These are phyloP conservation scores for Cephus spinipes DNA, from an alignment of 2,888 invertebrate genomes.

Conservation along the genomic window DNA sequence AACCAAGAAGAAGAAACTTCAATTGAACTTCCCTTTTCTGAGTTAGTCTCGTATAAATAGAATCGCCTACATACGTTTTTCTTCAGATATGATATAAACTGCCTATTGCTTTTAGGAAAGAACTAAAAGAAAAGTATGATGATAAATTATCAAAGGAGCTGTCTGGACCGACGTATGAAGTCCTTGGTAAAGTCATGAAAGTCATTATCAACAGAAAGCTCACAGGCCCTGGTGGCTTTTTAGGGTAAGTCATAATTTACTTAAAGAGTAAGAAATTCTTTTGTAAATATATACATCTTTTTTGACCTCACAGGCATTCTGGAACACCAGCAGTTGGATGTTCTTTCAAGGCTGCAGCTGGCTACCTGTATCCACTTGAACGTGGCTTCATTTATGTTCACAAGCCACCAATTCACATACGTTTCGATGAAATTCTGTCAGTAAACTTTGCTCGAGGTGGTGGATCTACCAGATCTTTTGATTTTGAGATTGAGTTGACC, in stretches of 20 bases:
- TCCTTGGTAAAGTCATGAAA: slow-evolving; percentile 96
- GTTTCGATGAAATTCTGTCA: slow-evolving; percentile 94
- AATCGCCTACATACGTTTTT: not conserved
- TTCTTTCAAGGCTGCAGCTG: slow-evolving; percentile 97
- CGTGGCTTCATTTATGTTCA: slow-evolving; percentile 98
- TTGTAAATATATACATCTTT: not conserved
- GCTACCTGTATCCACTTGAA: slow-evolving; percentile 96
- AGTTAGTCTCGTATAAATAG: slow-evolving; percentile 72
- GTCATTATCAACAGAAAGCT: slow-evolving; percentile 93
- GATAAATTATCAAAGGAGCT: slow-evolving; percentile 91
- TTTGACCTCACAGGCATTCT: slow-evolving; percentile 47
- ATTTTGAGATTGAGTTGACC: slow-evolving; percentile 92
- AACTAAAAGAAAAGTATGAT: slow-evolving; percentile 92
- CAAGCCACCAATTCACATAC: slow-evolving; percentile 97
- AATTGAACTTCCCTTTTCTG: slow-evolving; percentile 90
- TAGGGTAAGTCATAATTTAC: slow-evolving; percentile 75
- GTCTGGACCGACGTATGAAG: slow-evolving; percentile 93
- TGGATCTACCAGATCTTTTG: slow-evolving; percentile 88
- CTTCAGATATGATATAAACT: not conserved
- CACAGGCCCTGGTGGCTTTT: slow-evolving; percentile 93
- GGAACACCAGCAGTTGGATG: slow-evolving; percentile 86
- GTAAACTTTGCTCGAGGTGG: slow-evolving; percentile 97
- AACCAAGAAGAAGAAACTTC: slow-evolving; percentile 94
- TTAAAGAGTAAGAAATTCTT: not conserved
- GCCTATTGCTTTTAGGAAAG: slow-evolving; percentile 73